phyloP scores from a whole-genome alignment of 2,113 vertebrate species.

The Phoxinus phoxinus region DNA sequence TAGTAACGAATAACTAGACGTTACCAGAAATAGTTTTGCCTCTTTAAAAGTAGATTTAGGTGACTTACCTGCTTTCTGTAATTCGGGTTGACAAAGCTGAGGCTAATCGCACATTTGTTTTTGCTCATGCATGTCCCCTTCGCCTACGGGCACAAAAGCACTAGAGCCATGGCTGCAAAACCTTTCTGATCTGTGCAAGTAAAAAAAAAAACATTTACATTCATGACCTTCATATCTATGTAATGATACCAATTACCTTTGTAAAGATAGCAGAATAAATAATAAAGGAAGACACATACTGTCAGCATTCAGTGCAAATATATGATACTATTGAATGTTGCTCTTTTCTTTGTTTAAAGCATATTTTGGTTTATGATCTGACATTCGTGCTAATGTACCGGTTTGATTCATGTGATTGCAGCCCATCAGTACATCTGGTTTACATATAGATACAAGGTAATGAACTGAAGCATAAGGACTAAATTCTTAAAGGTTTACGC shows the following conservation, averaged over 20 bases:
- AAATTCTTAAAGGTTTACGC: conserved; percentile 9
- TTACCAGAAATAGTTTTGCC: neutral
- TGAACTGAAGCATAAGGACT: neutral
- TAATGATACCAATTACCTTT: no score
- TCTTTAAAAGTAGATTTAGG: neutral
- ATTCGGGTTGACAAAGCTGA: neutral
- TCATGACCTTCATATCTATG: neutral
- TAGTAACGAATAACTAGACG: neutral
- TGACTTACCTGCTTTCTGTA: neutral
- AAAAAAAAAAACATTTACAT: neutral
- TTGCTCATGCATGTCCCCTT: neutral
- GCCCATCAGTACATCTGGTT: no score
- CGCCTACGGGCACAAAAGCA: neutral
- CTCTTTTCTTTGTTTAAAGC: neutral
- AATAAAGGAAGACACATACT: no score
- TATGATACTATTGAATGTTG: no score
- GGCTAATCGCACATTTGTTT: neutral
- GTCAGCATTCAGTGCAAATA: no score
- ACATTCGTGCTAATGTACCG: neutral
- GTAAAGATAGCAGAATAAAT: no score
- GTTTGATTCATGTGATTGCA: neutral
- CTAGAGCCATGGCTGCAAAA: conserved; percentile 1
- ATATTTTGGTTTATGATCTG: neutral
- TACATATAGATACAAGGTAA: no score
- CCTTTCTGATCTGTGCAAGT: neutral